These are phyloP conservation scores for Chymomyza procnemis DNA, from an alignment of 2,888 invertebrate species.

Conservation along the genomic window DNA sequence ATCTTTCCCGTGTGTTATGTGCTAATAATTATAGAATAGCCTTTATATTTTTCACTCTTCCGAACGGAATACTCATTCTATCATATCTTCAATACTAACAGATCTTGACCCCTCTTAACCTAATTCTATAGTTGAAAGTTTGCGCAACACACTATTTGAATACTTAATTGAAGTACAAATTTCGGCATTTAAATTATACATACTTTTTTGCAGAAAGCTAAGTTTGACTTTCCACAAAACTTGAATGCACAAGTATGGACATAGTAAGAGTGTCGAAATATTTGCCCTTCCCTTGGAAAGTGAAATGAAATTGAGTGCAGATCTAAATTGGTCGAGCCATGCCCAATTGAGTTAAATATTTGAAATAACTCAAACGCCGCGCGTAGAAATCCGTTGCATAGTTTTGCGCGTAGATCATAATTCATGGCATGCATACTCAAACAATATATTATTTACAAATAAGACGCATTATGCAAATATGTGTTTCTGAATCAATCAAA, in stretches of 20 bases:
- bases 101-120: too few species aligned
- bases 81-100: too few species aligned
- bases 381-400: conserved; percentile 44
- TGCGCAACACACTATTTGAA: too few species aligned
- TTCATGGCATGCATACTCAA: conserved; percentile 10
- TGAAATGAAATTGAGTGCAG: conserved; percentile 64
- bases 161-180: too few species aligned
- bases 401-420: conserved; percentile 50
- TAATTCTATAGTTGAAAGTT: too few species aligned
- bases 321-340: conserved; percentile 46
- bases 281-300: conserved; percentile 67
- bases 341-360: conserved; percentile 41
- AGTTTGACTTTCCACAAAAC: background rate
- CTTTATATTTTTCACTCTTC: too few species aligned
- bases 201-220: too few species aligned
- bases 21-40: too few species aligned
- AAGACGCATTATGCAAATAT: background rate
- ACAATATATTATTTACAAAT: background rate
- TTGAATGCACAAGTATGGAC: background rate
- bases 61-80: too few species aligned
- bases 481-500: background rate
- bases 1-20: too few species aligned
- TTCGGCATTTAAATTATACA: too few species aligned
- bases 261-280: background rate
- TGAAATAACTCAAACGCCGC: background rate